These are phyloP conservation scores for Papilio helenus DNA, from an alignment of 1,140 invertebrate genomes.

Conservation along the genomic window DNA sequence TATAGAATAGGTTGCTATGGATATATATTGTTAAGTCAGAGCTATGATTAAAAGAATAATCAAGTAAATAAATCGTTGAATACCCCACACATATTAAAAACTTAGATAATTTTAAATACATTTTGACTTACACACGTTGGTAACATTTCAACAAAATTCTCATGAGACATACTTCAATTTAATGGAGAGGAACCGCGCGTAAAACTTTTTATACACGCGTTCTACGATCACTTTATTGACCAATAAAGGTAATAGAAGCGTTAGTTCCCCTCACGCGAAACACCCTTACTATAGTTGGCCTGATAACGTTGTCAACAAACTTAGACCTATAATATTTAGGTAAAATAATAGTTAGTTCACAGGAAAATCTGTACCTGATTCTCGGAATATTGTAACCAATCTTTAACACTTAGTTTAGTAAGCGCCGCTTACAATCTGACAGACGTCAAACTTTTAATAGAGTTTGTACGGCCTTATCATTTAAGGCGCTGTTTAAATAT, in stretches of 20 bases:
- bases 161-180: not conserved
- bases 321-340: not conserved
- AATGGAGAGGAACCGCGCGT: not conserved
- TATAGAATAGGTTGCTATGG: too few species aligned
- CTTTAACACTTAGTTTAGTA: too few species aligned
- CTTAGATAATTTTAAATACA: too few species aligned
- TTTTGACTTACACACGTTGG: too few species aligned
- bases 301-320: not conserved
- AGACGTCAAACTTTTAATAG: too few species aligned
- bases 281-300: not conserved
- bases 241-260: slow-evolving; percentile 4
- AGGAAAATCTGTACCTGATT: not conserved
- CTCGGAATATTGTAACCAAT: too few species aligned
- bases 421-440: too few species aligned
- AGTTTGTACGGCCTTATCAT: not conserved
- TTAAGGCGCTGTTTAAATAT: too few species aligned
- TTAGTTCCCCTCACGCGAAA: not conserved
- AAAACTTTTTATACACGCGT: not conserved
- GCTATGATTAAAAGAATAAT: too few species aligned
- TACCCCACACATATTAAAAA: too few species aligned
- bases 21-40: too few species aligned
- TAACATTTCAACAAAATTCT: not conserved
- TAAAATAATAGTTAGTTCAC: not conserved
- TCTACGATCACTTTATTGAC: not conserved
- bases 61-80: too few species aligned